Evolutionary conservation across 1,140 invertebrate species (phyloP), one percentile per base, ranked within the genome.

Genomic region (Drosophila ananassae): DNA sequence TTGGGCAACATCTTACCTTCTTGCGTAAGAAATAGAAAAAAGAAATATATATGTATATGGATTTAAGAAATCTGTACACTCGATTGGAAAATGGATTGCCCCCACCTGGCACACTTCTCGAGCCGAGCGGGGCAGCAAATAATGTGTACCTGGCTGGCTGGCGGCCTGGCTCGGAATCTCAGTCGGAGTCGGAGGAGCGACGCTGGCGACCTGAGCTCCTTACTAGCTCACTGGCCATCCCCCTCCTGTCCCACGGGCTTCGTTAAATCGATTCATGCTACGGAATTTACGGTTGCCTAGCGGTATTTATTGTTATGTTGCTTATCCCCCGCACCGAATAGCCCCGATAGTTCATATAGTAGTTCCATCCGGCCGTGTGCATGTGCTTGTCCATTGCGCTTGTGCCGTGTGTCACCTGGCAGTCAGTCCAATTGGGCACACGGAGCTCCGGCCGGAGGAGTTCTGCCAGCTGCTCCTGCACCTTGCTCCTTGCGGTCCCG

Each of bases 211-310:
- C 41, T 17, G 37, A 69, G 32, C 48, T 52, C 50, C 34, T 30
- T 48, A 34, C 21, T 47, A 21, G 44, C 44, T 47, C 17, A 22
- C 21, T 47, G 22, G 44, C 17, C 44, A 47, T 7, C 41, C 21
- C 48, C 63, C 63, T 66, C 37, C 48, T 28, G 30, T 73, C 52
- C 54, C 30, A 41, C 30, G 47, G 73, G 64, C 61, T 83, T 83
- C 79, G 83, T 89, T 89, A 72, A 89, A 89, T 89, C 83, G 83
- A 89, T 89, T 89, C 83, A 89, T 89, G 83, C 64, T 89, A 79
- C 66, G 84, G 84, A 89, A 89, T 89, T 79, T 83, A 76, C 83
- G 66, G 83, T 89, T 89, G 83, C 83, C 84, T 89, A 89, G 83
- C 76, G 76, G 83, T 89, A 89, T 89, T 89, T 89, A 83, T 87